Base-by-base conservation (phyloP, 2,888 invertebrate genomes). In the Amphipoea oculea region DNA sequence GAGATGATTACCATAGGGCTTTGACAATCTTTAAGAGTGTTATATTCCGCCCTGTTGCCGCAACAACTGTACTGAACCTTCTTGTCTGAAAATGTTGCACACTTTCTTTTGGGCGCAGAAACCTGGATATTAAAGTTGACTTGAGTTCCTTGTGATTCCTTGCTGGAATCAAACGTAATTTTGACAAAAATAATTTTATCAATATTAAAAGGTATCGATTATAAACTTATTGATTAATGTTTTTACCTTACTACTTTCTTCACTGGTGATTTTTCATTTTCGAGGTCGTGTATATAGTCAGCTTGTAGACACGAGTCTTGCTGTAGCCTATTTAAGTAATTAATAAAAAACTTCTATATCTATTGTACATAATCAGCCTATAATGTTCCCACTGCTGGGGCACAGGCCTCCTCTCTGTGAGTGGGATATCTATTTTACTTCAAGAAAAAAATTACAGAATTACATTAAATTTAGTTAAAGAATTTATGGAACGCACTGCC, bases 1-100 rank as follows among this genome's bases (percentile, higher is more conserved):
- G 96, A 96, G 94, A 96, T 96, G 23, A 96, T 91, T 4, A 96
- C 95, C 40, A 96, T 81, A 36, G 96, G 96, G 81, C 91, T 96
- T 40, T 88, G 83, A 66, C 83, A 82, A 45, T 85, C 87, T 71
- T 85, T 86, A 14, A 83, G 75, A 65, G 67, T 11, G n/a, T 82
- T 79, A 29, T 81, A 48, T 57, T 90, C 82, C 4, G 76, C 75
- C 51, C 73, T 86, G 63, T 83, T 86, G 7, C 75, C 76, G 20
- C 83, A 84, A 63, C 93, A 94, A 78, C 84, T 82, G 77, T 94
- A 95, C 82, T 94, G 94, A 70, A 91, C 82, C 20, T 85, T 86
- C 85, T 94, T 90, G 74, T 94, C 91, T 42, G 86, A 90, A 60
- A 80, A 90, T 17, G 63, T 70, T 62, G 77, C 78, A 76, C 69